Conservation (phyloP, 1,140 invertebrate genomes). For the Leptinotarsa texana region DNA sequence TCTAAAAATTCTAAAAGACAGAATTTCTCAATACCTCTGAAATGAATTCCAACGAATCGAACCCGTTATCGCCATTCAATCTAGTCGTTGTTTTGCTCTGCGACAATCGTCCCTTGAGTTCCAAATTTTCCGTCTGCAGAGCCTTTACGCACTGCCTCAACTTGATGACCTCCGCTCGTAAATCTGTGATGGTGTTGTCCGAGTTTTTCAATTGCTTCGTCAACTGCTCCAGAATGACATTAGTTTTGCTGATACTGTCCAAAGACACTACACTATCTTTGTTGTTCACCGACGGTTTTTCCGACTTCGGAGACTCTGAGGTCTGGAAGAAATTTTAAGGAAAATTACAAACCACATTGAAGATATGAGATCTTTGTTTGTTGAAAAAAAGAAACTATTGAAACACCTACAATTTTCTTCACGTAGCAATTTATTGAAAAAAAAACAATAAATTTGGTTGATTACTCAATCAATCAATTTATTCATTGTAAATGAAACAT, state of each 20-base stretch:
- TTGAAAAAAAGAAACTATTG: too few relatives aligned
- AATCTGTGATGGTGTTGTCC: slow-evolving; percentile 59
- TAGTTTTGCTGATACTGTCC: slow-evolving; percentile 36
- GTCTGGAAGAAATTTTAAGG: too few relatives aligned
- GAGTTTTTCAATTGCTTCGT: slow-evolving; percentile 51
- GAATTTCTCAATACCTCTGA: slow-evolving; percentile 28
- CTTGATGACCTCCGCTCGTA: slow-evolving; percentile 64
- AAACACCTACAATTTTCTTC: too few relatives aligned
- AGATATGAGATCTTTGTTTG: too few relatives aligned
- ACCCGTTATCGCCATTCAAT: slow-evolving; percentile 42
- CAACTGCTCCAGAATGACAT: slow-evolving; percentile 41
- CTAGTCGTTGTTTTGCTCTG: slow-evolving; percentile 38
- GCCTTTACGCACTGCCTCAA: slow-evolving; percentile 67
- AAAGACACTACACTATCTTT: slow-evolving; percentile 39
- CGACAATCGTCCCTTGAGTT: slow-evolving; percentile 62
- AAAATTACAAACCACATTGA: too few relatives aligned
- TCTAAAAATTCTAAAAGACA: too few relatives aligned
- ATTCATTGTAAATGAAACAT: too few relatives aligned
- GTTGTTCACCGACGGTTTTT: slow-evolving; percentile 15
- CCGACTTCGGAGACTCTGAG: not conserved
- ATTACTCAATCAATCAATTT: too few relatives aligned
- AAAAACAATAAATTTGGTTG: too few relatives aligned
- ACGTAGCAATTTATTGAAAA: too few relatives aligned
- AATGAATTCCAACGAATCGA: slow-evolving; percentile 45
- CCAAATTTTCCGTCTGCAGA: slow-evolving; percentile 71